A percentile compares a stretch with the other conserved stretches of the same genome.
These are phyloP conservation scores for Cantharis lateralis DNA, from an alignment of 2,888 invertebrate genomes.

Conservation along the genomic window DNA sequence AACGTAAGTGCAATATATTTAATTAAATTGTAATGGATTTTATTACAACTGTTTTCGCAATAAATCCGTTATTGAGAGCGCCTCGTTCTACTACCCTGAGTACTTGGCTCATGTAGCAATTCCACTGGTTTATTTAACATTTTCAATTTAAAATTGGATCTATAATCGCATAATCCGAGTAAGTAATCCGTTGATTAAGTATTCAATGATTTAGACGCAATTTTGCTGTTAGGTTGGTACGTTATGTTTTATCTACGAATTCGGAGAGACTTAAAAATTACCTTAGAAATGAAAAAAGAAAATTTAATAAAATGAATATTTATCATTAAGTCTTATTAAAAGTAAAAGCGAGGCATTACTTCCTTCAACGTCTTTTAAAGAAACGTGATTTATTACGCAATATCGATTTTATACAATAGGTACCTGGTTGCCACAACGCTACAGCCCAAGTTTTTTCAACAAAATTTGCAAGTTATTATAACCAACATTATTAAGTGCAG, in stretches of 20 bases:
- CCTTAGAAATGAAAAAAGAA: not conserved
- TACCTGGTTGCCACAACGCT: not conserved
- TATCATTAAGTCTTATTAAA: not conserved
- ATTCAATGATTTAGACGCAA: not conserved
- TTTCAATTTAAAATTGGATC: not conserved
- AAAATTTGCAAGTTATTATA: not conserved
- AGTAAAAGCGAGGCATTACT: not conserved
- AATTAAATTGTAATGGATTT: not conserved
- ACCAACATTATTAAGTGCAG: not conserved
- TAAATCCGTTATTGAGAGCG: not conserved
- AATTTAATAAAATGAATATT: not conserved
- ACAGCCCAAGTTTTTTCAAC: not conserved
- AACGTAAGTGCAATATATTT: not conserved
- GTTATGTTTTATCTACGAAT: not conserved
- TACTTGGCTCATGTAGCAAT: not conserved
- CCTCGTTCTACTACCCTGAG: not conserved
- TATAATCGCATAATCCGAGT: not conserved
- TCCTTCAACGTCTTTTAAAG: not conserved
- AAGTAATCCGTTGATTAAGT: not conserved
- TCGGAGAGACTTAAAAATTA: not conserved
- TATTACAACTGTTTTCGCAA: not conserved
- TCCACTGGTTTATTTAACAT: not conserved
- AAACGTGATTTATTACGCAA: not conserved
- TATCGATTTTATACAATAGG: not conserved
- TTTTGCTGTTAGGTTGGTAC: not conserved